Evolutionary conservation across 2,888 invertebrate species (phyloP).

Genomic region (Lepidochitona cinerea): DNA sequence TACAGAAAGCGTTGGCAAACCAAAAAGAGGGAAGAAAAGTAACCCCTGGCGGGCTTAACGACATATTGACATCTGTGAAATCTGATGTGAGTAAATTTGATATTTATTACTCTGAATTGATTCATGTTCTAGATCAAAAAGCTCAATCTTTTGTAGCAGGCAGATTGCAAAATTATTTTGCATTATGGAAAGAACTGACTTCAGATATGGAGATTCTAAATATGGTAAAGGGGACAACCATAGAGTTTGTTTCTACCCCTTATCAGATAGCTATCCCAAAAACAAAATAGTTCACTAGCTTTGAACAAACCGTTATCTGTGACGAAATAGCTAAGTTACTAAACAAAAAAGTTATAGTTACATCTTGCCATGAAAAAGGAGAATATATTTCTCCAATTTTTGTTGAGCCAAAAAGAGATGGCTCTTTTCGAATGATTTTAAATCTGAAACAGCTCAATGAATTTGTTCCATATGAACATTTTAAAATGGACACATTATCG

Average conservation of each 20-base stretch:
- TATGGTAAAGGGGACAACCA: not conserved
- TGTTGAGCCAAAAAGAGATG: slow-evolving; percentile 27
- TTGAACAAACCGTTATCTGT: too few species aligned
- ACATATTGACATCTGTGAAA: not conserved
- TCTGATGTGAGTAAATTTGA: not conserved
- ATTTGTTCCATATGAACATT: slow-evolving; percentile 29
- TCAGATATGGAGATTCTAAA: not conserved
- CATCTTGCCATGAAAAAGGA: not conserved
- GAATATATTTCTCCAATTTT: slow-evolving; percentile 32
- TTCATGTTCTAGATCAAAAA: not conserved
- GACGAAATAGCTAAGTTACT: not conserved
- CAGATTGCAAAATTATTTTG: not conserved
- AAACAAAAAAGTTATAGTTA: not conserved
- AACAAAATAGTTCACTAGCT: too few species aligned
- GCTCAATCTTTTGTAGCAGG: not conserved
- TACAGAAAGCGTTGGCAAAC: not conserved
- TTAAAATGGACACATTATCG: slow-evolving; percentile 38
- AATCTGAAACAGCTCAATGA: slow-evolving; percentile 27
- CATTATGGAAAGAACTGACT: not conserved
- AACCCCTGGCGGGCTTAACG: not conserved
- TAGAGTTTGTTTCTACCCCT: not conserved
- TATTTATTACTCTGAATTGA: not conserved
- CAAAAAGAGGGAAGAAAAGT: not conserved
- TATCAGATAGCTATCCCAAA: not conserved
- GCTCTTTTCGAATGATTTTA: slow-evolving; percentile 29